Evolutionary conservation across 2,888 invertebrate genomes (phyloP), one percentile per base, ranked within the genome.

Genomic region (Morpho helenor): DNA sequence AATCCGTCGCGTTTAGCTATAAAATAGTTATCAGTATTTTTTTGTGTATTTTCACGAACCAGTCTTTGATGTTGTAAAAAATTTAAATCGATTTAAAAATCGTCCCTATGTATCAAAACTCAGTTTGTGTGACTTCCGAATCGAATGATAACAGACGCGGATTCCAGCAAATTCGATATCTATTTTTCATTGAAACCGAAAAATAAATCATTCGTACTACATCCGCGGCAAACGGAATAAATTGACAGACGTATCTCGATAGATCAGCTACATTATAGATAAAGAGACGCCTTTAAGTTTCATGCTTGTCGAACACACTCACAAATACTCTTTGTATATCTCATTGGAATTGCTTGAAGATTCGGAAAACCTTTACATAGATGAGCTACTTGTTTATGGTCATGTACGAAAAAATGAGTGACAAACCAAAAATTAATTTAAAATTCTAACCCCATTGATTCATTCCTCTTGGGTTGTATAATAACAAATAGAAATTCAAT

Each of bases 101-200:
- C 49, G 49, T 53, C 53, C 43, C 45, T 56, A 56, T 46, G 49
- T 31, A 63, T 63, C 58, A 63, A 63, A 63, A 46, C 53, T 51
- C 49, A 45, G 51, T 61, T 60, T 56, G 56, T 51, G 53, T 56
- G 56, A 53, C 63, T 59, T 61, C 59, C 40, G 50, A 59, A 63
- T 61, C 51, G 49, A 50, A 59, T 46, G 63, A 63, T 63, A 63
- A 56, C 60, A 56, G 61, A 50, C 52, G 56, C 52, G 57, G 56
- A 50, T 57, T 47, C 55, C 61, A 48, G 43, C 55, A 51, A 63
- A 55, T 44, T 42, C 50, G 49, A 40, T 59, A 63, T 63, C 61
- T 63, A 59, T 63, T 56, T 61, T 63, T 63, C 63, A 63, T 63
- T 58, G 58, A 58, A 61, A 61, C 55, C 63, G 46, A 63, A 63